Percentiles rank a stretch among this genome's conserved stretches.
Conservation (phyloP, 2,113 vertebrate genomes). For the Bufo bufo region DNA sequence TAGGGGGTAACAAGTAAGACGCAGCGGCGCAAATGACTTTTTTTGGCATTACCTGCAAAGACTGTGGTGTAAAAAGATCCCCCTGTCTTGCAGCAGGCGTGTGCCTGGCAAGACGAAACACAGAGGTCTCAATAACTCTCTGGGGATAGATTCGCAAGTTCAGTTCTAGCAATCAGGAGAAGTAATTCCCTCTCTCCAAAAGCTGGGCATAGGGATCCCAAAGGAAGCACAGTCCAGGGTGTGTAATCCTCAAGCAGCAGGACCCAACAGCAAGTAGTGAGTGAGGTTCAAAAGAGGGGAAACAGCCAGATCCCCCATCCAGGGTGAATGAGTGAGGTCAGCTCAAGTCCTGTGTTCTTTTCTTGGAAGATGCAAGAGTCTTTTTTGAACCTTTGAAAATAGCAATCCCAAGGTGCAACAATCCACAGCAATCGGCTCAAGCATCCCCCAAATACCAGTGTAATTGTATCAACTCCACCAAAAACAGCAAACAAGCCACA, state of each 20-base stretch:
- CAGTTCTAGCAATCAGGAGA: constrained; percentile 21
- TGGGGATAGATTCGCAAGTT: constrained; percentile 42
- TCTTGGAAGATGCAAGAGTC: background rate
- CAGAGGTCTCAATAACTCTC: constrained; percentile 15
- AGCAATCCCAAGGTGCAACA: background rate
- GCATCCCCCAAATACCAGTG: background rate
- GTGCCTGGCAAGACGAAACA: constrained; percentile 47
- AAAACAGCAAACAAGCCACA: background rate
- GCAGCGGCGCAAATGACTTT: background rate
- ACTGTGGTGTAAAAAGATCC: constrained; percentile 50
- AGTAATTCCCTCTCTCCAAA: constrained; percentile 9
- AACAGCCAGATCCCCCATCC: constrained; percentile 34
- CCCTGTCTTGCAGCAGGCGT: constrained; percentile 54
- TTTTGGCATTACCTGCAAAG: constrained; percentile 53
- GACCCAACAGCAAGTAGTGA: constrained; percentile 34
- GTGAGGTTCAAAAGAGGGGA: constrained; percentile 39
- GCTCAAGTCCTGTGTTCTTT: constrained; percentile 11
- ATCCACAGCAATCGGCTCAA: background rate
- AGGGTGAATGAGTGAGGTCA: constrained; percentile 35
- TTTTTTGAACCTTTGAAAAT: background rate
- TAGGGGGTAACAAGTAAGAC: background rate
- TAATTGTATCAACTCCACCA: background rate
- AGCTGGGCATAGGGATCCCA: background rate
- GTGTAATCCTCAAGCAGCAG: constrained; percentile 39
- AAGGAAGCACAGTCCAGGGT: background rate